Evolutionary conservation across 2,888 invertebrate species (phyloP).

Genomic region (Lithophane ornitopus): DNA sequence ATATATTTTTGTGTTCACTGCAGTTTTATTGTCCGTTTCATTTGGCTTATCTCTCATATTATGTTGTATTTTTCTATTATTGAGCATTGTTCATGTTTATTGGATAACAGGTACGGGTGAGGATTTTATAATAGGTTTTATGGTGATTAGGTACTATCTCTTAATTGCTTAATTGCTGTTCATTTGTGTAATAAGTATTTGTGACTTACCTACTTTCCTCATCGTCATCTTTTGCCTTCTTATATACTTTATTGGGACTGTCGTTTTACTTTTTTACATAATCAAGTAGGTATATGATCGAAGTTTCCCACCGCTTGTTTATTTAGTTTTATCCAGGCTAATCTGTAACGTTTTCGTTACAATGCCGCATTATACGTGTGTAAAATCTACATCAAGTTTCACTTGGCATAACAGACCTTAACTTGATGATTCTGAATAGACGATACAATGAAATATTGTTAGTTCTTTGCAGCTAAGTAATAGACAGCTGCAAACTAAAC

Average conservation of each 20-base stretch:
- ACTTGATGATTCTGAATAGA: not conserved
- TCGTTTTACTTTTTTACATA: not conserved
- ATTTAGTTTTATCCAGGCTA: constrained; percentile 7
- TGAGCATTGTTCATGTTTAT: constrained; percentile 45
- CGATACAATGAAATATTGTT: constrained; percentile 7
- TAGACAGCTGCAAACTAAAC: constrained; percentile 1
- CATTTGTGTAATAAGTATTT: too few relatives aligned
- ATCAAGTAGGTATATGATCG: not conserved
- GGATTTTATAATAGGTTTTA: not conserved
- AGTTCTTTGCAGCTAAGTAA: not conserved
- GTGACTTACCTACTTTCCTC: not conserved
- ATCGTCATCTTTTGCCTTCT: not conserved
- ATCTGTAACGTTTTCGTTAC: constrained; percentile 20
- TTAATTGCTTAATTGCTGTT: not conserved
- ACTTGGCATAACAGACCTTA: not conserved
- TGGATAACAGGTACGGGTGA: not conserved
- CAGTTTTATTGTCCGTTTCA: constrained; percentile 27
- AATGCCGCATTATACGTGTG: not conserved
- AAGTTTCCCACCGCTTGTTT: constrained; percentile 13
- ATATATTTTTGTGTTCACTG: constrained; percentile 4
- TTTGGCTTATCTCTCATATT: constrained; percentile 35
- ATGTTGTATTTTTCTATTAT: constrained; percentile 32
- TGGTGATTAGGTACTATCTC: not conserved
- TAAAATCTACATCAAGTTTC: constrained; percentile 1
- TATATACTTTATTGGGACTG: not conserved